A percentile compares a stretch with the other conserved stretches of the same genome.
Evolutionary conservation across 2,797 vertebrate genomes (phyloP).

Genomic region (Enteromius anoplus): DNA sequence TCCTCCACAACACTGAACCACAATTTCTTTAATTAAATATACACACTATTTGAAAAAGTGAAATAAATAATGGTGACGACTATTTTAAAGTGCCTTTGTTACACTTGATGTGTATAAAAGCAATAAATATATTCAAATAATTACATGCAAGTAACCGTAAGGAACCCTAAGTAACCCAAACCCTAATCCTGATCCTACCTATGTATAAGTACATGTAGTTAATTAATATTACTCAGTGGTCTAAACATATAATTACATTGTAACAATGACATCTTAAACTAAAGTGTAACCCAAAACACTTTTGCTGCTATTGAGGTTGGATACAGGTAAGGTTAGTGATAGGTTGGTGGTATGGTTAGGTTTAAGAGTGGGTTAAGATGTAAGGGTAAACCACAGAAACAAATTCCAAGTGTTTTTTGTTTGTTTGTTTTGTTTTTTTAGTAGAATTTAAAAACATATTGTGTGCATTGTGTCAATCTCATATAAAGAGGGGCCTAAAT

Average conservation of each 20-base stretch:
- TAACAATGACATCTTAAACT: not conserved
- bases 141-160: not conserved
- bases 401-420: not conserved
- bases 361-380: not conserved
- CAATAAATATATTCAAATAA: not conserved
- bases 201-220: not conserved
- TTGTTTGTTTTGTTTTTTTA: no score
- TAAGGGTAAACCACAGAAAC: not conserved
- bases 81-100: not conserved
- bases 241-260: not conserved
- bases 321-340: no score
- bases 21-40: no score
- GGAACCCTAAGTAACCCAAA: not conserved
- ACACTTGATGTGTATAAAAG: not conserved
- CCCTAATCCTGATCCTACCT: not conserved
- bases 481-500: no score
- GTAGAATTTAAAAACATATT: not conserved
- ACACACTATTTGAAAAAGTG: not conserved
- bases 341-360: no score
- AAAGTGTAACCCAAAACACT: no score
- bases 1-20: no score
- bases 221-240: not conserved
- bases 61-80: not conserved
- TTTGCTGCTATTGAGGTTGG: no score
- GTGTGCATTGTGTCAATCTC: not conserved